Base-by-base conservation (phyloP, 2,113 vertebrate genomes). In the Pangasianodon gigas region DNA sequence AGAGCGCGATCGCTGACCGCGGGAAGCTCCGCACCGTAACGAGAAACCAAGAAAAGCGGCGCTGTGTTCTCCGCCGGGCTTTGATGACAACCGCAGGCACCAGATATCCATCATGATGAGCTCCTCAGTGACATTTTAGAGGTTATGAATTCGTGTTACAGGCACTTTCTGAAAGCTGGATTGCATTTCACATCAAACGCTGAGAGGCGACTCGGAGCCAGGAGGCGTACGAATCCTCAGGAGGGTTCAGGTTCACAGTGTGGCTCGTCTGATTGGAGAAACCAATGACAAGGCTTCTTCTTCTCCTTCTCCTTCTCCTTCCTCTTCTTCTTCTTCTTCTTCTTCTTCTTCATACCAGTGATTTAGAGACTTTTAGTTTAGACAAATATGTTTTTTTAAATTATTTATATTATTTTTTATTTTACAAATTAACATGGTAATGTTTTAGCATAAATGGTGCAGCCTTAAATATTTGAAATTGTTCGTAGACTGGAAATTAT, bases 1-100 rank as follows among this genome's bases (percentile, higher is more conserved):
- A 91, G 93, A 94, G 93, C 93, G 93, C 90, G 94, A 94, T 87
- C 44, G 91, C 89, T 69, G 89, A 95, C 94, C 94, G 92, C 93
- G 92, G 92, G 93, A 93, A 93, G 90, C 92, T 71, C 69, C 85
- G 69, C 91, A n/a, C 74, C 1, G 93, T 94, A 94, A 96, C 67
- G 6, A 92, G 93, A 95, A 93, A 91, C 93, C 86, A 51, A 67
- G 88, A 90, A 41, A 60, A 52, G n/a, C 29, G 29, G 13, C 26
- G 90, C 92, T 92, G 92, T 91, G 91, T 90, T 90, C 90, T 67
- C 88, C 19, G 4, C 56, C 51, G 87, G 79, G 87, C 85, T 91
- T 87, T 85, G 88, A 87, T 89, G 88, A 83, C 56, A 37, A 52
- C 77, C 52, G 71, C 83, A 81, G 90, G 85, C 71, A 85, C 77